Base-by-base conservation (phyloP, 2,888 invertebrate species). In the Catotricha subobsoleta region DNA sequence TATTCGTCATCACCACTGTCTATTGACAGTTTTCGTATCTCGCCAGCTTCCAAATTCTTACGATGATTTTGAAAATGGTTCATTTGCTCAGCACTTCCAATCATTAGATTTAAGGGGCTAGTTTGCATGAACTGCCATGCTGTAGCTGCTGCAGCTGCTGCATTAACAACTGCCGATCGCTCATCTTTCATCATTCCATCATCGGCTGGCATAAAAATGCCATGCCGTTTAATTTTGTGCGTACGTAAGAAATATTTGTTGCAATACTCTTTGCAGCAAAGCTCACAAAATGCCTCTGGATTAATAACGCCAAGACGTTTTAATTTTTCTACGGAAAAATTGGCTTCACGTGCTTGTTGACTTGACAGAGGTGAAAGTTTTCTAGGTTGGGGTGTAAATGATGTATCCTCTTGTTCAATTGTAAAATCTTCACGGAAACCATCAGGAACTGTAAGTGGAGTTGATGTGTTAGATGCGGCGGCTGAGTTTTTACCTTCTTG, bases 191-290 rank as follows among this genome's bases (percentile, higher is more conserved):
- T 53, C 2, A 33, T 23, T 59, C 67, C 51, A 50, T 80, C 71
- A 57, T 74, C 68, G 49, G 74, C 64, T 2, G 71, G 70, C 41
- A 74, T 63, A 46, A 69, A 71, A 27, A 91, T 78, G 1, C 91
- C 91, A 60, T 95, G 94, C n/a, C 84, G 74, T 58, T 90, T 84
- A 65, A 84, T 78, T 55, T 91, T 87, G 62, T 95, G 95, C 37
- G 87, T 86, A 41, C 86, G 71, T 33, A 95, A 67, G 56, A 91
- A 91, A 57, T 90, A 90, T 60, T 88, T 88, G 58, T 88, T 91
- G 59, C 84, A 87, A 57, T 90, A 90, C 59, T 90, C 88, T 57
- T 88, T 87, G 62, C 84, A 82, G 59, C 91, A 91, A 44, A 90
- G 74, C 60, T 90, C 87, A 60, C 91, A 91, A 59, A 86, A 90